These are phyloP conservation scores for Melieria picta DNA, from an alignment of 2,888 invertebrate genomes.

Conservation along the genomic window DNA sequence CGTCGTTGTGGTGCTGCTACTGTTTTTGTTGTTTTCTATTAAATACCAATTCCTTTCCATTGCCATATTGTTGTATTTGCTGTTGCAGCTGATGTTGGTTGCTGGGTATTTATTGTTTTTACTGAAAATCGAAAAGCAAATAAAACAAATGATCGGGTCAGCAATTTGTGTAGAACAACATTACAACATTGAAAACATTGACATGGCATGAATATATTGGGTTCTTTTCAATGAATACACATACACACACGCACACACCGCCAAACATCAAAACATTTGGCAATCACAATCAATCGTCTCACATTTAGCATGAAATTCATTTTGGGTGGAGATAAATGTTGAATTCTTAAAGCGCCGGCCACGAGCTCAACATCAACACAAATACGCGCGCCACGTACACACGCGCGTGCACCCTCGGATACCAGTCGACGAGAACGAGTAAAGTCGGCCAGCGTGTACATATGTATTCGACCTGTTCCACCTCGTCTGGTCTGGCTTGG, in stretches of 20 bases:
- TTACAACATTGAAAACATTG: not conserved
- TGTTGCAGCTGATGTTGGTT: not conserved
- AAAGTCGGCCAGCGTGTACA: not conserved
- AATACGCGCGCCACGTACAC: not conserved
- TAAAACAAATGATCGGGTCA: slow-evolving; percentile 12
- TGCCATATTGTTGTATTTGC: not conserved
- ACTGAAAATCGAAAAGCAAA: slow-evolving; percentile 12
- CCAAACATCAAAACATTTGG: slow-evolving; percentile 8
- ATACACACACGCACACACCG: not conserved
- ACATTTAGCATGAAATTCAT: slow-evolving; percentile 26
- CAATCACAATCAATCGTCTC: slow-evolving; percentile 21
- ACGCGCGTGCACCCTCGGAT: not conserved
- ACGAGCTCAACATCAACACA: not conserved
- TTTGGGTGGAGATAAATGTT: slow-evolving; percentile 10
- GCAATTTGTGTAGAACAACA: not conserved
- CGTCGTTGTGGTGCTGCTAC: not conserved
- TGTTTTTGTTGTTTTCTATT: not conserved
- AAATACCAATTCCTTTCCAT: too few relatives aligned
- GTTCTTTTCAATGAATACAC: slow-evolving; percentile 3
- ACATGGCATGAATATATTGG: not conserved
- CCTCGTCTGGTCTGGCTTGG: not conserved
- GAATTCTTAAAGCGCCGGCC: not conserved
- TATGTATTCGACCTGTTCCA: slow-evolving; percentile 8
- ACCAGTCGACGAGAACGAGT: not conserved
- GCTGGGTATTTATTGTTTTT: slow-evolving; percentile 16